phyloP scores from a whole-genome alignment of 2,888 invertebrate species.

The Diarsia rubi region DNA sequence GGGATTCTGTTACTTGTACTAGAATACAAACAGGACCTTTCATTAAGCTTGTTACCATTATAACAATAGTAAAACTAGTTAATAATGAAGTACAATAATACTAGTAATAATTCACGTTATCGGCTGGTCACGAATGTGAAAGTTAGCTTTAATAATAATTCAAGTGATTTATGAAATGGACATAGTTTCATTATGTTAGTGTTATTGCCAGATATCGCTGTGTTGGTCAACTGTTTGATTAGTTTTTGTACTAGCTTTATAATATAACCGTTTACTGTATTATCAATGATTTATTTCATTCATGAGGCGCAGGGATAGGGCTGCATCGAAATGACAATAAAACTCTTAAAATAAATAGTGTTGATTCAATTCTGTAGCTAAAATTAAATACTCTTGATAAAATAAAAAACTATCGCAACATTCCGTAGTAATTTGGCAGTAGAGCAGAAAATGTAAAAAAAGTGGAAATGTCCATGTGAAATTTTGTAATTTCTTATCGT shows the following conservation, averaged over 20 bases:
- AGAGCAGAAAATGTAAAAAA: no score
- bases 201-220: slow-evolving; percentile 24
- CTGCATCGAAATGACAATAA: no score
- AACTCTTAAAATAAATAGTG: no score
- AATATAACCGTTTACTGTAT: neutral
- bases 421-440: no score
- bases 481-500: no score
- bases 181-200: slow-evolving; percentile 34
- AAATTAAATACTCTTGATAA: no score
- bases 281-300: no score
- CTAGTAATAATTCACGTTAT: slow-evolving; percentile 52
- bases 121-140: slow-evolving; percentile 49
- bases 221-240: slow-evolving; percentile 27
- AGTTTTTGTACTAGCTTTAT: slow-evolving; percentile 1
- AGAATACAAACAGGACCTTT: neutral
- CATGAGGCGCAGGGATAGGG: no score
- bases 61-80: slow-evolving; percentile 23
- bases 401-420: no score
- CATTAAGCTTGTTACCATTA: neutral
- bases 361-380: no score
- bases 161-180: slow-evolving; percentile 69
- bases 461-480: no score
- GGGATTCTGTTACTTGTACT: no score
- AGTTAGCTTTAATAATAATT: slow-evolving; percentile 69
- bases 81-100: slow-evolving; percentile 45